Base-by-base conservation (phyloP, 2,797 vertebrate species). In the Protosalanx chinensis region DNA sequence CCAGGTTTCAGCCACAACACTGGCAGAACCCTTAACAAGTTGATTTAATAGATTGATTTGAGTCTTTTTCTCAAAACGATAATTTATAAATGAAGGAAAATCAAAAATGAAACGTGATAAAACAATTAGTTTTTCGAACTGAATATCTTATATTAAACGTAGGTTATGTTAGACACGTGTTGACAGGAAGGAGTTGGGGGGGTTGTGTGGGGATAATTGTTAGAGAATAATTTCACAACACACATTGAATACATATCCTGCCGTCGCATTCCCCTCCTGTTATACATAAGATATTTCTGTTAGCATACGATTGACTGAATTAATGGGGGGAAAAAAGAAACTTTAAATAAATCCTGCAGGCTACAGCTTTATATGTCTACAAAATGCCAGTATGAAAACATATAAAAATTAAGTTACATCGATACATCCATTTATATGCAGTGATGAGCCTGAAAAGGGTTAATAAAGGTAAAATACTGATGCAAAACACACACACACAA, bases 381-480 rank as follows among this genome's bases (percentile, higher is more conserved):
- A 93, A 94, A 95, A 95, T 91, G 87, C 87, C 91, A 90, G 93
- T 94, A 96, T 93, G 94, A 95, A 96, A 98, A 97, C 94, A 90
- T 94, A 92, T 88, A 94, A 95, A 91, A 97, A 94, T 95, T 93
- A 96, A 97, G 92, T 96, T 96, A 97, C 94, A 94, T 91, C 85
- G 91, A 96, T 95, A 96, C 93, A 95, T 94, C 91, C 91, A 94
- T 92, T 94, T 95, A 95, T 96, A 97, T 96, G 97, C 96, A 96
- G 95, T 95, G 95, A 98, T 94, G 95, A 97, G 93, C 94, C 93
- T 91, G 87, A 92, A 81, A 93, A 12, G 84, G 93, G 92, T 96
- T 94, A 95, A 95, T 94, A 94, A 92, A 95, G 93, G 95, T 96
- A 95, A 96, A 98, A 98, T 97, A 99, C 97, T 98, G 97, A 97